Conservation (phyloP, 2,888 invertebrate genomes). For the Matsumyia berberina region DNA sequence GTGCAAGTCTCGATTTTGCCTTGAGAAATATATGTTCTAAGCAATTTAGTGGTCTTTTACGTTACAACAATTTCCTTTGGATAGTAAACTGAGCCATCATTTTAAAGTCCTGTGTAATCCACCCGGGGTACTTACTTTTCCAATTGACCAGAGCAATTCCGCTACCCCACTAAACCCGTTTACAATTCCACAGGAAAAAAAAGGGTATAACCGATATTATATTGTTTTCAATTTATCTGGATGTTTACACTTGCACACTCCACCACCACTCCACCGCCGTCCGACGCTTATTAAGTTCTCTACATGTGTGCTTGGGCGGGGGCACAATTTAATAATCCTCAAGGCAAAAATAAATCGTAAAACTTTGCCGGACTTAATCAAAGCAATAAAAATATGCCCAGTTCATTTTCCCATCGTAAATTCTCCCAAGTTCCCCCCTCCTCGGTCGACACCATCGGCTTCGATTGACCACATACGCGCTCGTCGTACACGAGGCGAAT, state of each 20-base stretch:
- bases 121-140: no score
- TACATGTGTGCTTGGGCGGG: not conserved
- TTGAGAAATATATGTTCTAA: no score
- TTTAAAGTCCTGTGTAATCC: no score
- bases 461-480: constrained; percentile 70
- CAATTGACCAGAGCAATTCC: no score
- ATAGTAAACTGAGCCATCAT: no score
- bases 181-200: not conserved
- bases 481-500: constrained; percentile 56
- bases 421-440: constrained; percentile 26
- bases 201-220: constrained; percentile 7
- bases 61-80: no score
- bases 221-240: constrained; percentile 49
- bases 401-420: constrained; percentile 75
- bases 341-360: constrained; percentile 70
- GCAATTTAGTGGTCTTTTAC: no score
- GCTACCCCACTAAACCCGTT: no score
- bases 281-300: constrained; percentile 11
- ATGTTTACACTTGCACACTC: constrained; percentile 31
- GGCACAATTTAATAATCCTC: constrained; percentile 71
- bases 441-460: not conserved
- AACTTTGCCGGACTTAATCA: constrained; percentile 75
- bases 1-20: no score
- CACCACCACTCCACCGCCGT: not conserved
- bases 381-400: constrained; percentile 74